Evolutionary conservation across 1,140 invertebrate species (phyloP).

Genomic region (Xylocopa sonorina): DNA sequence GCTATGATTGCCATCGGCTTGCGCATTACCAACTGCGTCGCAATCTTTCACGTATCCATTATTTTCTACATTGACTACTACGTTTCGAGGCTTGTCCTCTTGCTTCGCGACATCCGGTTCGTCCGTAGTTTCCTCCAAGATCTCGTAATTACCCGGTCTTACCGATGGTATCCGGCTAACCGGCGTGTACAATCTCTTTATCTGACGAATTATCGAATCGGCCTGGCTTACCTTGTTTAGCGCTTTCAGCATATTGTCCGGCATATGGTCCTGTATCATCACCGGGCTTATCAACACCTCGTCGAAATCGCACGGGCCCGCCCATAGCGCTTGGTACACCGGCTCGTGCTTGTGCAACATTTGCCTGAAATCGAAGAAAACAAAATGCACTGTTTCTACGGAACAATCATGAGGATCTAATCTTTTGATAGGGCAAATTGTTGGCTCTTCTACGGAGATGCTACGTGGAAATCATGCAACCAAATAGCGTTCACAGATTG

Average conservation of each 20-base stretch:
- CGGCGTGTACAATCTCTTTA: slow-evolving; percentile 55
- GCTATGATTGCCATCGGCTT: slow-evolving; percentile 19
- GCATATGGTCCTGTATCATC: slow-evolving; percentile 97
- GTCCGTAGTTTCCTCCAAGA: slow-evolving; percentile 72
- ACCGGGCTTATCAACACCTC: slow-evolving; percentile 95
- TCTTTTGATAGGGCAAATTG: too few species aligned
- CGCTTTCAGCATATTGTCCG: slow-evolving; percentile 93
- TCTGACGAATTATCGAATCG: slow-evolving; percentile 47
- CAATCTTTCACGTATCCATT: slow-evolving; percentile 23
- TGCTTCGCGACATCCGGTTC: slow-evolving; percentile 52
- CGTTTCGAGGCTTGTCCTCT: slow-evolving; percentile 10
- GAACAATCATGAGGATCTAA: not conserved
- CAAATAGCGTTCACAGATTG: slow-evolving; percentile 7
- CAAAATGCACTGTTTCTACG: not conserved
- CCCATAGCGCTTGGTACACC: slow-evolving; percentile 95
- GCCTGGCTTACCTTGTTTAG: slow-evolving; percentile 89
- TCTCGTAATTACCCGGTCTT: slow-evolving; percentile 74
- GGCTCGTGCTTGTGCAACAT: slow-evolving; percentile 88
- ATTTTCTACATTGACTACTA: slow-evolving; percentile 8
- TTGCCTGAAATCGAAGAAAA: slow-evolving; percentile 82
- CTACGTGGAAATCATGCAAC: slow-evolving; percentile 27
- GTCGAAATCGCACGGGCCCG: slow-evolving; percentile 93
- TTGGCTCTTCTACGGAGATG: not conserved
- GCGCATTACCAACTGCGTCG: not conserved
- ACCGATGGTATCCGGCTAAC: slow-evolving; percentile 70